Evolutionary conservation across 2,113 vertebrate genomes (phyloP).

Genomic region (Sigmodon hispidus): DNA sequence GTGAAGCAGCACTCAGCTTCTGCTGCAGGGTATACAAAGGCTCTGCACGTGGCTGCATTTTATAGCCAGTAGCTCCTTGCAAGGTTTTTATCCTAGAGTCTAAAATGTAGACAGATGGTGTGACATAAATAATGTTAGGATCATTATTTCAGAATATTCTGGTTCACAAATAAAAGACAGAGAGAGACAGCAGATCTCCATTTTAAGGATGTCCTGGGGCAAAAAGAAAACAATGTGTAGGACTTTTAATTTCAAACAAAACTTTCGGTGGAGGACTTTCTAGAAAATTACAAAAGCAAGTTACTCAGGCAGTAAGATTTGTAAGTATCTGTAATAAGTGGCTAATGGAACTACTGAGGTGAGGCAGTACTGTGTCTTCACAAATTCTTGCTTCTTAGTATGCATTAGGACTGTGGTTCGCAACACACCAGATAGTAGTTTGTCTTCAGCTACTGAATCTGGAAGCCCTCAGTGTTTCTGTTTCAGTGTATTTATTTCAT

Average conservation of each 20-base stretch:
- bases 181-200: slow-evolving; percentile 59
- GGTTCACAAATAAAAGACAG: slow-evolving; percentile 35
- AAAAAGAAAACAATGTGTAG: slow-evolving; percentile 16
- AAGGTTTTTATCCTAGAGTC: slow-evolving; percentile 2
- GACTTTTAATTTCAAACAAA: slow-evolving; percentile 51
- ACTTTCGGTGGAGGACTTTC: slow-evolving; percentile 52
- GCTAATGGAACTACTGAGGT: not conserved
- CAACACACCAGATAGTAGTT: not conserved
- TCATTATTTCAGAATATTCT: slow-evolving; percentile 72
- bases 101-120: slow-evolving; percentile 67
- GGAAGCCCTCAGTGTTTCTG: not conserved
- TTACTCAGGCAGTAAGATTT: slow-evolving; percentile 59
- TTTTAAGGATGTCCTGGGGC: slow-evolving; percentile 65
- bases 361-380: not conserved
- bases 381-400: not conserved
- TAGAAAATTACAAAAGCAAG: slow-evolving; percentile 62
- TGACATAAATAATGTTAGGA: slow-evolving; percentile 61
- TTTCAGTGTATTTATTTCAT: not conserved
- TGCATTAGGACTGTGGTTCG: not conserved
- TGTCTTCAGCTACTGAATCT: not conserved
- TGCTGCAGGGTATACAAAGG: not conserved
- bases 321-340: slow-evolving; percentile 26
- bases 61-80: slow-evolving; percentile 41
- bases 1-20: not conserved
- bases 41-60: not conserved